Base-by-base conservation (phyloP, 2,888 invertebrate species). In the Ornithoptera priamus region DNA sequence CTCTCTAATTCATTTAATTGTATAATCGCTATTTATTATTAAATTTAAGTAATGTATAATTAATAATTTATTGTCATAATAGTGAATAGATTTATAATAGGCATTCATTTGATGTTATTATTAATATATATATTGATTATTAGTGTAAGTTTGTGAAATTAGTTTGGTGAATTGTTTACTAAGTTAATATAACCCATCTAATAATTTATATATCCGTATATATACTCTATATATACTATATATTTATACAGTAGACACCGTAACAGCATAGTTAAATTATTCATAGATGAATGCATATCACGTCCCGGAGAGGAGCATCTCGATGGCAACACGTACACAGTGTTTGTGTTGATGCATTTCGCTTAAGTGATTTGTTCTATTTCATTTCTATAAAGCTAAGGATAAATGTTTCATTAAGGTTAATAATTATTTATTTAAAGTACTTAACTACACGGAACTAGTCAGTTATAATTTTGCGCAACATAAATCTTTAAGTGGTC, bases 371-470 rank as follows among this genome's bases (percentile, higher is more conserved):
- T 67, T 69, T 69, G 81, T 80, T 84, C 83, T 82, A 82, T 84
- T 85, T 84, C 89, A 87, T 84, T 83, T 39, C 46, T 46, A 46
- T 46, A 46, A 46, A 46, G 82, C 76, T 90, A 92, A 92, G 91
- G 86, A 88, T 90, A 91, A 90, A 92, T 89, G 86, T 89, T 89
- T 87, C 85, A 85, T 85, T 90, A 91, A 88, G 84, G 85, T 87
- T 56, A 85, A 88, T 88, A 85, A 83, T 87, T 87, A 90, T 91
- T 92, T 92, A 91, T 91, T 92, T 86, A 88, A 92, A 88, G 92
- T 93, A 93, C 93, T 93, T 93, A 93, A 90, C 86, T 90, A 91
- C 88, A 91, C 88, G 88, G 86, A 90, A 92, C 93, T 93, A 93
- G 93, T 93, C 93, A 93, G 89, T 90, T 92, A 90, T 90, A 86